Percentiles rank a stretch among this genome's conserved stretches.
Evolutionary conservation across 1,140 invertebrate species (phyloP).

Genomic region (Eubasilissa regina): DNA sequence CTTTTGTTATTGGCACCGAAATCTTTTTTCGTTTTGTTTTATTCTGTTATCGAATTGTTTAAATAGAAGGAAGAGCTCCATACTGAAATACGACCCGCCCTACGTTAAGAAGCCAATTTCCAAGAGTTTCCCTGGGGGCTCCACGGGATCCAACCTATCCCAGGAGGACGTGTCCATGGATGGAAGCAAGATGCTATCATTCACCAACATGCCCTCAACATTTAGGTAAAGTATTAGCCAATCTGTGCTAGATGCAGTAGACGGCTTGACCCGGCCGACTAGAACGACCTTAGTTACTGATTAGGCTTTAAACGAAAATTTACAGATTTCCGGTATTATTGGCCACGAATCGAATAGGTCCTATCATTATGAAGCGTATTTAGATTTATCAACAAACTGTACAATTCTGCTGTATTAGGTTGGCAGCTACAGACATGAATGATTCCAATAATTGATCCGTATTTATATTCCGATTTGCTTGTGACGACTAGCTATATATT

Average conservation of each 20-base stretch:
- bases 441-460: no score
- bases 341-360: no score
- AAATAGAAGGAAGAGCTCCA: constrained; percentile 87
- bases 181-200: constrained; percentile 84
- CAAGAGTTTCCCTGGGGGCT: constrained; percentile 78
- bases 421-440: no score
- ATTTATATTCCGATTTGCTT: no score
- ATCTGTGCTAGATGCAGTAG: background rate
- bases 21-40: constrained; percentile 52
- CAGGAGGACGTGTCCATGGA: constrained; percentile 84
- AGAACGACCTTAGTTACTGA: background rate
- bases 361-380: no score
- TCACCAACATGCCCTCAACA: constrained; percentile 83
- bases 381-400: no score
- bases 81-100: constrained; percentile 89
- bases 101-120: constrained; percentile 87
- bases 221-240: constrained; percentile 78
- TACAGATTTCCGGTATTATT: no score
- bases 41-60: constrained; percentile 58
- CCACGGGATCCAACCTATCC: constrained; percentile 79
- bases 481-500: no score
- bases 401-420: no score
- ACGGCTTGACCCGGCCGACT: background rate
- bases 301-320: no score
- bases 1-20: constrained; percentile 23